These are phyloP conservation scores for Sinopyrophorus schimmeli DNA, from an alignment of 2,888 invertebrate genomes.

Conservation along the genomic window DNA sequence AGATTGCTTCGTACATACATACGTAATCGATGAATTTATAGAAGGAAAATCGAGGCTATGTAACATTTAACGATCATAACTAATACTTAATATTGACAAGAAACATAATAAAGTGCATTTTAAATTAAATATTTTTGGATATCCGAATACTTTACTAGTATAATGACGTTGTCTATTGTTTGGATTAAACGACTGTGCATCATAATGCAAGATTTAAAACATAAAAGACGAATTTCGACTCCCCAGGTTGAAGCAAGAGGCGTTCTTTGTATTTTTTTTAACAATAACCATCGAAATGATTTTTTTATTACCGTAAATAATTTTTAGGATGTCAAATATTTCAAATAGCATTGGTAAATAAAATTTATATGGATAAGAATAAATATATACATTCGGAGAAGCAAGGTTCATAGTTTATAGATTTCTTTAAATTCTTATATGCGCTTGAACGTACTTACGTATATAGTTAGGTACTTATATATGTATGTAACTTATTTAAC, in stretches of 20 bases:
- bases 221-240: conserved; percentile 36
- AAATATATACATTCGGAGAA: no score
- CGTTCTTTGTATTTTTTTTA: conserved; percentile 30
- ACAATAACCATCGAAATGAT: conserved; percentile 34
- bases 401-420: no score
- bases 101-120: conserved; percentile 34
- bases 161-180: conserved; percentile 33
- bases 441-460: no score
- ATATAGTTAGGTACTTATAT: no score
- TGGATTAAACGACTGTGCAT: conserved; percentile 30
- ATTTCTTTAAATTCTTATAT: no score
- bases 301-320: conserved; percentile 36
- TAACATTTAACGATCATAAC: conserved; percentile 34
- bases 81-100: conserved; percentile 37
- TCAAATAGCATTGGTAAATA: no score
- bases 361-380: no score
- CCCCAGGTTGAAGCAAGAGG: conserved; percentile 36
- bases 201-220: conserved; percentile 31
- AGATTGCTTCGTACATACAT: no score
- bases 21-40: conserved; percentile 16
- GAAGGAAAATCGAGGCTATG: conserved; percentile 31
- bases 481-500: no score
- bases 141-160: conserved; percentile 20
- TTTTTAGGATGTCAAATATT: conserved; percentile 33
- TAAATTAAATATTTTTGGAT: conserved; percentile 39